Percentiles rank a stretch among this genome's conserved stretches.
These are phyloP conservation scores for Epicauta chinensis DNA, from an alignment of 1,140 invertebrate species.

Conservation along the genomic window DNA sequence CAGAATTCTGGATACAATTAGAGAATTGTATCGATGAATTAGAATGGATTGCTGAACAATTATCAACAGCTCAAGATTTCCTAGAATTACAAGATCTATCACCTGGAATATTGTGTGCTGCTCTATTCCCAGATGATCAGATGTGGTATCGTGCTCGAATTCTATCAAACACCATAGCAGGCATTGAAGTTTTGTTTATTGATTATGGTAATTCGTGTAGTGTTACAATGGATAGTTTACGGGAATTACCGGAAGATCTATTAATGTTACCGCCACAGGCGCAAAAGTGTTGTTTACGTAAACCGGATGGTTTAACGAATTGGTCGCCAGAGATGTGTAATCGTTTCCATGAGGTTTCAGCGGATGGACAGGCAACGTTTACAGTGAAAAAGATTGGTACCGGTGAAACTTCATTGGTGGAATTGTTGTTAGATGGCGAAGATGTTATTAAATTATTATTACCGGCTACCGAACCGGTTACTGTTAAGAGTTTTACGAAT, in stretches of 20 bases:
- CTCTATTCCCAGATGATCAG: conserved; percentile 61
- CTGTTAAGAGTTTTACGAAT: conserved; percentile 35
- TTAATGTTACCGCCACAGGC: conserved; percentile 53
- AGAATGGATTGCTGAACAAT: conserved; percentile 54
- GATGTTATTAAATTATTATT: conserved; percentile 54
- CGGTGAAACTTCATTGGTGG: conserved; percentile 57
- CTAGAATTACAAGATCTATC: conserved; percentile 44
- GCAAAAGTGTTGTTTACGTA: conserved; percentile 55
- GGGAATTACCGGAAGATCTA: conserved; percentile 57
- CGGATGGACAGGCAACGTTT: conserved; percentile 58
- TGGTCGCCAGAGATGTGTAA: conserved; percentile 58
- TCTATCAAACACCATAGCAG: conserved; percentile 52
- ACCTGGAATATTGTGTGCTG: conserved; percentile 58
- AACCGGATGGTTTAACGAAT: conserved; percentile 50
- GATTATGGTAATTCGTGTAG: conserved; percentile 67
- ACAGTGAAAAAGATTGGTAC: conserved; percentile 55
- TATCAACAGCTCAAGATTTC: conserved; percentile 50
- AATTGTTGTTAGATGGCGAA: conserved; percentile 53
- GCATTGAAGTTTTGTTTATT: conserved; percentile 58
- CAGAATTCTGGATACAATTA: conserved; percentile 66
- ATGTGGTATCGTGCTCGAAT: conserved; percentile 65
- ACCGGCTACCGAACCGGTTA: conserved; percentile 36
- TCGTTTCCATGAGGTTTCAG: conserved; percentile 58
- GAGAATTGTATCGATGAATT: conserved; percentile 54
- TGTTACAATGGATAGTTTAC: conserved; percentile 49